A percentile compares a stretch with the other conserved stretches of the same genome.
phyloP scores from a whole-genome alignment of 2,888 invertebrate genomes.

The Drosophila lutescens region DNA sequence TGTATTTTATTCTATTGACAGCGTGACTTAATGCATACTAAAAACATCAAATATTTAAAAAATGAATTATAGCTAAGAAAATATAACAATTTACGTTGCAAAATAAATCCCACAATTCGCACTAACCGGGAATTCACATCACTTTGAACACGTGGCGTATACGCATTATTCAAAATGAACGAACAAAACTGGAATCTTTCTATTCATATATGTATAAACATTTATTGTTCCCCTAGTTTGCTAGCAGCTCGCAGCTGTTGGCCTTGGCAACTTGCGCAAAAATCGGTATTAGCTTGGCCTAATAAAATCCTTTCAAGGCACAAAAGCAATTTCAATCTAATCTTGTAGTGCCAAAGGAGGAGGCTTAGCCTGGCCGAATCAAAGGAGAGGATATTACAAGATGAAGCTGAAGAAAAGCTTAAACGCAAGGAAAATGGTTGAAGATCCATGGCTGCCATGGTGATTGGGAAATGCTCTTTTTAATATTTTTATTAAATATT shows the following conservation, averaged over 20 bases:
- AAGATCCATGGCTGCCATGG: neutral
- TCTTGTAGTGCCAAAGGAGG: constrained; percentile 20
- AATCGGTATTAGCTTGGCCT: constrained; percentile 33
- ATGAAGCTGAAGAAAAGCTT: constrained; percentile 19
- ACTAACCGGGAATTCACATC: neutral
- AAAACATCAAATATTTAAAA: neutral
- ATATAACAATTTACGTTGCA: neutral
- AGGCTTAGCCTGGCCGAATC: constrained; percentile 23
- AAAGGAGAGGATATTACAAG: constrained; percentile 17
- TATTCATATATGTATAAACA: constrained; percentile 17
- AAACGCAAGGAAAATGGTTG: neutral
- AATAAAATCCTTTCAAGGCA: constrained; percentile 48
- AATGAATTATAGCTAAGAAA: neutral
- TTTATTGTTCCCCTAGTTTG: constrained; percentile 18
- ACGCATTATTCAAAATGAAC: constrained; percentile 12
- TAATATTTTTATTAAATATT: no score
- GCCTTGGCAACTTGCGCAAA: constrained; percentile 22
- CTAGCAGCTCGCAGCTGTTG: constrained; percentile 41
- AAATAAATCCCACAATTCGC: neutral
- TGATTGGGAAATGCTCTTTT: neutral
- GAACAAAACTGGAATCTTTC: constrained; percentile 1
- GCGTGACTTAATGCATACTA: neutral
- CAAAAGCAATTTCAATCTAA: constrained; percentile 56
- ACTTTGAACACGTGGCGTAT: constrained; percentile 5
- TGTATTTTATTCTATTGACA: constrained; percentile 1